phyloP scores from a whole-genome alignment of 2,888 invertebrate genomes.

The Resseliella maxima region DNA sequence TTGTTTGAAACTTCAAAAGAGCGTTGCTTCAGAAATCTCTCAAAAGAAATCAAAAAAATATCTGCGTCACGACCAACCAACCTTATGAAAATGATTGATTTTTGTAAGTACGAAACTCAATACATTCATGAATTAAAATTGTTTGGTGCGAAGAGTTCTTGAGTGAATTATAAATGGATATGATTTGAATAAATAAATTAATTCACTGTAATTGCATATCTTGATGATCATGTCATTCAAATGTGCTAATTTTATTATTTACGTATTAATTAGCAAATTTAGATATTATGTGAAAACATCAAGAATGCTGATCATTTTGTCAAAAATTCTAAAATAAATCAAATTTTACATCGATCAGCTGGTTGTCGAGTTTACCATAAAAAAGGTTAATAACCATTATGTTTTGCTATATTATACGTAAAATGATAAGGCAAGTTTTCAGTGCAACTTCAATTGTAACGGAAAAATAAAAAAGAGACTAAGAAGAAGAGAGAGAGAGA shows the following conservation, averaged over 20 bases:
- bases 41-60: no score
- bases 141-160: neutral
- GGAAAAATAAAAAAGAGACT: no score
- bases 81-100: no score
- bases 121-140: no score
- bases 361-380: neutral
- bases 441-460: neutral
- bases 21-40: no score
- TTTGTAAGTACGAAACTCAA: no score
- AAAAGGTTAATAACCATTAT: neutral
- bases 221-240: neutral
- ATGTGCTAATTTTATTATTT: neutral
- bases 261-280: no score
- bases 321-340: neutral
- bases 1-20: neutral
- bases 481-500: neutral
- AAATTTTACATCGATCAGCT: neutral
- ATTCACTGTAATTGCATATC: neutral
- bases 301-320: no score
- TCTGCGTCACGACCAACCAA: no score
- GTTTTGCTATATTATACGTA: neutral
- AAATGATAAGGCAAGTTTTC: neutral
- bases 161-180: neutral
- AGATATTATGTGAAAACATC: no score
- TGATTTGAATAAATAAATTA: neutral